Base-by-base conservation (phyloP, 1,140 invertebrate genomes). In the Pygmarrhopalites habei region DNA sequence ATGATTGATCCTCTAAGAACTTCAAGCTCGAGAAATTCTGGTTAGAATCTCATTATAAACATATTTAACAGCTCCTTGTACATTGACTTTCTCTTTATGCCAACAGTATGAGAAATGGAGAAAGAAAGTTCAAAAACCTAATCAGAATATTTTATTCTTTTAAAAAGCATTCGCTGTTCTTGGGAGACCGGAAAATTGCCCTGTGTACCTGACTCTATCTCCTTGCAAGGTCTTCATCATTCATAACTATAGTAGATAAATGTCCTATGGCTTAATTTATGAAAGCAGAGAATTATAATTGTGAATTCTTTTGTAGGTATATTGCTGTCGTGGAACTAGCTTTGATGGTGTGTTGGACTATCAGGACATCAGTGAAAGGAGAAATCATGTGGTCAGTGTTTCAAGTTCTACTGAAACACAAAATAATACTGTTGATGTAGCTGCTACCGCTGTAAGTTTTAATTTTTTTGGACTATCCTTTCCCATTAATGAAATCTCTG, bases 181-280 rank as follows among this genome's bases (percentile, higher is more conserved):
- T 41, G 68, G 68, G 3, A 55, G 56, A 51, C 64, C 64, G 17
- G 3, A 28, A 7, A 49, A 66, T 56, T 69, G 67, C 47, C 61
- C 51, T n/a, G 43, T 29, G 58, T 62, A 59, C 59, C 53, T 61
- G 62, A 64, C 53, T 17, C 23, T 44, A 17, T 39, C 67, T 3
- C 32, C 39, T 15, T 69, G 67, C 58, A 64, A 66, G 28, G 64
- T 66, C 63, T 41, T 28, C 58, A 7, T 46, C 17, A n/a, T 43
- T 59, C 21, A 12, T 28, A 30, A 26, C 2, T n/a, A n/a, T n/a
- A n/a, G n/a, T n/a, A n/a, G n/a, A n/a, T n/a, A n/a, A n/a, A n/a
- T n/a, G n/a, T n/a, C n/a, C n/a, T n/a, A n/a, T n/a, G n/a, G n/a
- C n/a, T n/a, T n/a, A n/a, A n/a, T n/a, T n/a, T n/a, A n/a, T n/a